Conservation (phyloP, 1,140 invertebrate genomes). For the Drosophila tristis region DNA sequence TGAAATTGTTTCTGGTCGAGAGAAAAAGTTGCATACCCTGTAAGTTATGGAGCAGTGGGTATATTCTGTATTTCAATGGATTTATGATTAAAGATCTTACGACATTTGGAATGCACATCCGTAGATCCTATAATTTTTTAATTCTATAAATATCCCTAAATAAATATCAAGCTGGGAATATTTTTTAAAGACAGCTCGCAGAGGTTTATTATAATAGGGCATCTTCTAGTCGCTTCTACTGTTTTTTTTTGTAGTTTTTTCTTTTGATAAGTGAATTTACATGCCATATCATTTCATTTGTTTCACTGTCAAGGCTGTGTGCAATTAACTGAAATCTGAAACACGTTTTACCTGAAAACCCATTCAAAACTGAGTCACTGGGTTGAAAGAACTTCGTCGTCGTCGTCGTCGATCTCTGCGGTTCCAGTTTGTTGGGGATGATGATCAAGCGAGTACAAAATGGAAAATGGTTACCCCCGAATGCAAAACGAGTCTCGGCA, state of each 20-base stretch:
- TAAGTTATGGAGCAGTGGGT: too few species aligned
- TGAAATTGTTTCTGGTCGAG: conserved; percentile 17
- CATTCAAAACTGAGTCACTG: conserved; percentile 48
- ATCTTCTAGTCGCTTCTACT: conserved; percentile 2
- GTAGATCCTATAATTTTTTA: too few species aligned
- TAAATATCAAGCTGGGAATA: too few species aligned
- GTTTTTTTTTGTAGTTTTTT: neutral
- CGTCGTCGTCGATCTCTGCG: too few species aligned
- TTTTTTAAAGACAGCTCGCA: too few species aligned
- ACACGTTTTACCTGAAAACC: conserved; percentile 56
- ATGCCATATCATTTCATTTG: conserved; percentile 38
- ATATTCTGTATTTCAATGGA: too few species aligned
- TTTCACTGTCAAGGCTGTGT: conserved; percentile 52
- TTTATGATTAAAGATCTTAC: too few species aligned
- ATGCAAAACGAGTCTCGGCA: conserved; percentile 12
- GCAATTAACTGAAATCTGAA: conserved; percentile 23
- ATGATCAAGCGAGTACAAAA: conserved; percentile 35
- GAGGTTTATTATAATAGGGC: too few species aligned
- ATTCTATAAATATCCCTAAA: too few species aligned
- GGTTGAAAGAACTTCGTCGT: conserved; percentile 49
- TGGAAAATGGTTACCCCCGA: neutral
- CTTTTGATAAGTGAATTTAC: conserved; percentile 46
- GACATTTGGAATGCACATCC: too few species aligned
- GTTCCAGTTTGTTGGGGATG: conserved; percentile 21
- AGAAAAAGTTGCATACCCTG: neutral